Evolutionary conservation across 2,113 vertebrate genomes (phyloP).

Genomic region (Desmodus rotundus): DNA sequence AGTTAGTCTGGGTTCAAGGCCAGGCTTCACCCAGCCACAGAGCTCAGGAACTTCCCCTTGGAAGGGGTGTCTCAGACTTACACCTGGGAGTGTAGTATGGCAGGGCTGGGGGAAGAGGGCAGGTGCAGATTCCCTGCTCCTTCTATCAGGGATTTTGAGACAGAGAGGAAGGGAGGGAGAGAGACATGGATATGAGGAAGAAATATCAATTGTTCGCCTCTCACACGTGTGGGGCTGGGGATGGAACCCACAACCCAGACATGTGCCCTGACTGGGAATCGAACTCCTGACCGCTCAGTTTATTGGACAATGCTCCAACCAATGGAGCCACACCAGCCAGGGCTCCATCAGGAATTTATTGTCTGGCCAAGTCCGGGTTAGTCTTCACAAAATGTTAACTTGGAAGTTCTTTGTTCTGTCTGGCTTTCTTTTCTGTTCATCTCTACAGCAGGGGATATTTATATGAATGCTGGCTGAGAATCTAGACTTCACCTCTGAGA

Average conservation of each 20-base stretch:
- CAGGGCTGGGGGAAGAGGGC: rapidly evolving
- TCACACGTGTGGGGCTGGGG: too few relatives aligned
- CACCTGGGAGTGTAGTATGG: background rate
- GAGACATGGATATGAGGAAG: too few relatives aligned
- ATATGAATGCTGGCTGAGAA: background rate
- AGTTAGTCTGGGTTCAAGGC: background rate
- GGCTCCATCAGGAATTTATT: background rate
- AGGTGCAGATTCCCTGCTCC: background rate
- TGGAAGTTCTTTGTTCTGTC: background rate
- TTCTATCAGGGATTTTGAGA: background rate
- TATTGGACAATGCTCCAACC: too few relatives aligned
- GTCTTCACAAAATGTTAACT: conserved; percentile 1
- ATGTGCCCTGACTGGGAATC: too few relatives aligned
- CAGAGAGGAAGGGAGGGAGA: too few relatives aligned
- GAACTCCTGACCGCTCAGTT: too few relatives aligned
- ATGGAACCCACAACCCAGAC: too few relatives aligned
- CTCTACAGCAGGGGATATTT: background rate
- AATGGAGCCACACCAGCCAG: too few relatives aligned
- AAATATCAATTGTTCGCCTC: too few relatives aligned
- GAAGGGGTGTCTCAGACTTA: background rate
- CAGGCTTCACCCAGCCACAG: background rate
- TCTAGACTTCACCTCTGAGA: background rate
- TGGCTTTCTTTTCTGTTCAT: background rate
- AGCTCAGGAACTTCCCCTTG: background rate
- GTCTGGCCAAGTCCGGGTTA: background rate